Evolutionary conservation across 2,113 vertebrate species (phyloP), one percentile per base, ranked within the genome.

Genomic region (Poeciliopsis retropinna): DNA sequence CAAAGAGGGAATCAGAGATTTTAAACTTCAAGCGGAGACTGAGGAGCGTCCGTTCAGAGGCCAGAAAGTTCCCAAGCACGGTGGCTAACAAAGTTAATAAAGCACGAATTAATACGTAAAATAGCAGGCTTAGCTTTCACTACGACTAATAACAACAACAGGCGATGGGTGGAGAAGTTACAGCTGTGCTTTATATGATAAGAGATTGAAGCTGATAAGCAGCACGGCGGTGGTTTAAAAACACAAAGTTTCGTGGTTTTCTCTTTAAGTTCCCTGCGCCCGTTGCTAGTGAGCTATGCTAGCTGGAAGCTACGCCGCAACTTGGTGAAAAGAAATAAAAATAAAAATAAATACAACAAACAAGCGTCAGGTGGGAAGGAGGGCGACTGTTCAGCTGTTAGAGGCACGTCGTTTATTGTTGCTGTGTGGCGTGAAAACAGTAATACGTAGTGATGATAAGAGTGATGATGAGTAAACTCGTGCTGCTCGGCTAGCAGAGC

Each of bases 221-320:
- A 47, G 27, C 5, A 2, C 63, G 78, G 83, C 60, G 0, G 57
- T 25, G 22, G 60, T 17, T 51, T 67, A 73, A 78, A 75, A 63
- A 79, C 57, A 54, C 4, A 75, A 79, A 81, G 32, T 77, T 60
- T 64, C 10, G 64, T 67, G 44, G 57, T 78, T 85, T 82, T 60
- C 15, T 27, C n/a, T 15, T 15, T 7, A 29, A 57, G 44, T 14
- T 30, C 68, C 7, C 63, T 70, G 77, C 63, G 34, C 39, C 63
- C 44, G 81, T 39, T 61, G 86, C 79, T 87, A 87, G 71, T 14
- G 15, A 34, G 85, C 84, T 86, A 89, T 85, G 89, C 90, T 90
- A 92, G 70, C 86, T 28, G 15, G 10, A 41, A 80, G 87, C 89
- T 90, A 88, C 75, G 0, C 39, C 71, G 22, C 51, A 69, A 86